A percentile compares a stretch with the other conserved stretches of the same genome.
phyloP scores from a whole-genome alignment of 2,888 invertebrate species.

The Hyposoter didymator region DNA sequence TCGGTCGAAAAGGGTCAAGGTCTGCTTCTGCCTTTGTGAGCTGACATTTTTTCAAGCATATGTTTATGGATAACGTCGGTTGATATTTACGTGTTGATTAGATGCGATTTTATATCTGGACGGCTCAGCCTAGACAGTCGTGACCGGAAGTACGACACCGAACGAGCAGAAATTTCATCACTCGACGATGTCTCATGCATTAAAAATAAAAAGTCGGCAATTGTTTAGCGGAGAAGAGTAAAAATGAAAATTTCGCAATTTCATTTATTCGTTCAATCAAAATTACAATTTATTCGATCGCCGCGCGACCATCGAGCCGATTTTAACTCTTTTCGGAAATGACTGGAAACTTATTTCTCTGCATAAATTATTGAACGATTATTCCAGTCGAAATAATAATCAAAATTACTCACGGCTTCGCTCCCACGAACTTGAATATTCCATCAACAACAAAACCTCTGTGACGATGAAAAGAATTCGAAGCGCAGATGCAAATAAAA shows the following conservation, averaged over 20 bases:
- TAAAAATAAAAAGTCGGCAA: neutral
- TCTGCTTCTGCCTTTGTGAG: neutral
- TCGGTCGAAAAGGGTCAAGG: neutral
- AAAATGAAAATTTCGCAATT: neutral
- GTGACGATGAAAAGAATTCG: no score
- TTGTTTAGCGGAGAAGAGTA: neutral
- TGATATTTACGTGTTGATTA: conserved; percentile 8
- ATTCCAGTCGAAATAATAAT: neutral
- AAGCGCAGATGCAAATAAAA: no score
- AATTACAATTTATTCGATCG: neutral
- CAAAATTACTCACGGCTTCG: neutral
- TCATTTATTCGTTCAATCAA: neutral
- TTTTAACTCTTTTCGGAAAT: neutral
- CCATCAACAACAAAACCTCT: no score
- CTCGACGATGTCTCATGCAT: conserved; percentile 9
- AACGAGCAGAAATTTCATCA: conserved; percentile 58
- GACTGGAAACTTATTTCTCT: neutral
- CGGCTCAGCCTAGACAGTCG: conserved; percentile 10
- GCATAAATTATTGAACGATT: neutral
- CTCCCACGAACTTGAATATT: no score
- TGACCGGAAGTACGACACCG: conserved; percentile 45
- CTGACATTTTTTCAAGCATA: neutral
- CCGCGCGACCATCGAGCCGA: neutral
- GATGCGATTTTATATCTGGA: neutral
- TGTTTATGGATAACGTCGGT: neutral